A percentile compares a stretch with the other conserved stretches of the same genome.
Evolutionary conservation across 1,140 invertebrate genomes (phyloP).

Genomic region (Kradibia gibbosae): DNA sequence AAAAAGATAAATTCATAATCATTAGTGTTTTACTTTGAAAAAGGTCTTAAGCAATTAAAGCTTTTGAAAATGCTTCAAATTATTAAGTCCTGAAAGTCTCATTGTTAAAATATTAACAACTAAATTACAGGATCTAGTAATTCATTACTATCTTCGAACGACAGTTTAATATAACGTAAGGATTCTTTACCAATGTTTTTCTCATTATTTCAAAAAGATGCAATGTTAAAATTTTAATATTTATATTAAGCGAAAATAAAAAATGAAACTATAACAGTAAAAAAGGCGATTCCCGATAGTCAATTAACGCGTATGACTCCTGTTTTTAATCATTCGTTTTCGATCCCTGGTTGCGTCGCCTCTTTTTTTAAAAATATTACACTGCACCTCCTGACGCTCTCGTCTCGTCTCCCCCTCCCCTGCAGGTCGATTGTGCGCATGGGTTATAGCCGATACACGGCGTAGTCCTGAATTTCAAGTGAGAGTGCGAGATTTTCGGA

Average conservation of each 20-base stretch:
- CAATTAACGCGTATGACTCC: slow-evolving; percentile 19
- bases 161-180: no score
- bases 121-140: no score
- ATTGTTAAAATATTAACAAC: neutral
- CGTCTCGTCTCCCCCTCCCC: neutral
- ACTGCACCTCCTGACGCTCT: neutral
- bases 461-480: neutral
- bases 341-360: neutral
- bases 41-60: neutral
- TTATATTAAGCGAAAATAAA: no score
- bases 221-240: no score
- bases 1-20: neutral
- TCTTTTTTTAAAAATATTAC: neutral
- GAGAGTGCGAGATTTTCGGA: slow-evolving; percentile 30
- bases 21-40: neutral
- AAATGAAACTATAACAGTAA: neutral
- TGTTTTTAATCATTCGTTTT: slow-evolving; percentile 2
- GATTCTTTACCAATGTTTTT: no score
- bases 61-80: neutral
- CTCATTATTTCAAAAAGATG: no score
- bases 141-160: no score
- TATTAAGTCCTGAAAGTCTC: neutral
- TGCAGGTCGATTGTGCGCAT: neutral
- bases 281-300: slow-evolving; percentile 19
- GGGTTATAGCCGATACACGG: neutral